Base-by-base conservation (phyloP, 1,140 invertebrate species). In the Leptinotarsa lineolata region DNA sequence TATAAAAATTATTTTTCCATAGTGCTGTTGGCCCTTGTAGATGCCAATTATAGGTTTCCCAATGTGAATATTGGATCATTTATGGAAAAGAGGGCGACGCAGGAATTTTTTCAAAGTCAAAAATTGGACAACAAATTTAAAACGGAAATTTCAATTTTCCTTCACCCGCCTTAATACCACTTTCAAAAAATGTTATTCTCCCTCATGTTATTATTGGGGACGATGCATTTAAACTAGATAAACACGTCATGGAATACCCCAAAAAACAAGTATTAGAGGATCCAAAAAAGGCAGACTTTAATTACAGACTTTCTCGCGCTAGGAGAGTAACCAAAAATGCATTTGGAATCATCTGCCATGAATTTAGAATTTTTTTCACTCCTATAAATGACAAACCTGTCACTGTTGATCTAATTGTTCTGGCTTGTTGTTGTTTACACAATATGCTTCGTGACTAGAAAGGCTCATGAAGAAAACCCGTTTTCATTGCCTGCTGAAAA, bases 321-420 rank as follows among this genome's bases (percentile, higher is more conserved):
- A 77, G 83, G 58, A 72, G 81, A 39, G 77, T 81, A n/a, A 76
- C 84, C 3, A 84, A 86, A 72, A 85, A 83, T 76, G 78, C 81
- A 16, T 85, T 85, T 76, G 82, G 81, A n/a, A 84, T 84, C 58
- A 74, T 85, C 63, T 74, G 79, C 15, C 68, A 73, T 13, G 81
- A 79, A 70, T 83, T 80, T 79, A 72, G 79, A 39, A 74, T 84
- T 45, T 82, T 84, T 72, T 68, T 46, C n/a, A 77, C 72, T 63
- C 73, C 78, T 16, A 77, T 82, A 13, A 74, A 77, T 59, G 64
- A 48, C 39, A 66, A 78, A 46, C 72, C 74, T 22, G 72, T 74
- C 63, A 75, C 68, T 69, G 72, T 68, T 67, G 68, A 72, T 20
- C 48, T 66, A 30, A 74, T 80, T 39, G 72, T 78, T 18, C n/a